These are phyloP conservation scores for Elgaria multicarinata DNA, from an alignment of 2,113 vertebrate genomes.

Conservation along the genomic window DNA sequence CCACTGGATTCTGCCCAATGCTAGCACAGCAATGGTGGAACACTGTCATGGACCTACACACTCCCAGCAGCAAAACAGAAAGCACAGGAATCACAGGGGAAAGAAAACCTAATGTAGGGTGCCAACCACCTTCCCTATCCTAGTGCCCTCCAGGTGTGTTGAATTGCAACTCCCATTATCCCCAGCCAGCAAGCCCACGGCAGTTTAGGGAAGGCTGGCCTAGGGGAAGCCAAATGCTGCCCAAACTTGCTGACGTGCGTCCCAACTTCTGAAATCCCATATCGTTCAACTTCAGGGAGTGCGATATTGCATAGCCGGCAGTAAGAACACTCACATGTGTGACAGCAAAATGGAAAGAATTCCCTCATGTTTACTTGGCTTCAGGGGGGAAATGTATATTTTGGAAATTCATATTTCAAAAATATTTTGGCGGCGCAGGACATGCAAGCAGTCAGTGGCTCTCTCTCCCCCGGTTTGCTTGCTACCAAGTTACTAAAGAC, in stretches of 20 bases:
- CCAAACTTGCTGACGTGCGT: background rate
- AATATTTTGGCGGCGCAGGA: background rate
- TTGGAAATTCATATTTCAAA: constrained; percentile 28
- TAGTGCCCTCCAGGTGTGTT: no score
- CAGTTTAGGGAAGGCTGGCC: background rate
- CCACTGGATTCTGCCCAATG: no score
- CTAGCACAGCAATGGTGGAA: no score
- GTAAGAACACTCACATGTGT: background rate
- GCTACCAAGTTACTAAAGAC: background rate
- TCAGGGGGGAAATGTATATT: constrained; percentile 20
- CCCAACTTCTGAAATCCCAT: background rate
- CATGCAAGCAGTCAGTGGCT: background rate
- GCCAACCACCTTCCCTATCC: no score
- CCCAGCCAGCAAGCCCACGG: no score
- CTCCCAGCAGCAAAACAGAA: no score
- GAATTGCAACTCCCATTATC: no score
- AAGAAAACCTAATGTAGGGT: no score
- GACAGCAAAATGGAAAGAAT: background rate
- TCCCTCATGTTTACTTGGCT: background rate
- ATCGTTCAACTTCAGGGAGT: background rate
- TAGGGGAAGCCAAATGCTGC: background rate
- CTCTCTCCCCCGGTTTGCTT: background rate
- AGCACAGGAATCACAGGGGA: no score
- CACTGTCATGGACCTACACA: no score
- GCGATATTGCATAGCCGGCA: background rate